A percentile compares a stretch with the other conserved stretches of the same genome.
These are phyloP conservation scores for Taeniopygia guttata DNA, from an alignment of 2,797 vertebrate genomes.

Conservation along the genomic window DNA sequence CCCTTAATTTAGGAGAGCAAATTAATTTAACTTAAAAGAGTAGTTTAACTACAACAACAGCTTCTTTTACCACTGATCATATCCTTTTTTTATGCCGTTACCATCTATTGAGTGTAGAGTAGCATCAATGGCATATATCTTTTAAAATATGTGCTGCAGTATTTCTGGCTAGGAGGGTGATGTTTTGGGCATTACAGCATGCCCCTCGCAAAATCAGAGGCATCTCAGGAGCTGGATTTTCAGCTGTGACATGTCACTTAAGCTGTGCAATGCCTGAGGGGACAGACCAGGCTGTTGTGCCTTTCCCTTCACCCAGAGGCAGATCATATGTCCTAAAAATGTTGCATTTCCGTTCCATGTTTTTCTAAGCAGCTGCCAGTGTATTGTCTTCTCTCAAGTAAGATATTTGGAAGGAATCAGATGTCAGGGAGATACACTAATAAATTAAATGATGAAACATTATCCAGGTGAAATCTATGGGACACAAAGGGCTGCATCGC, in stretches of 20 bases:
- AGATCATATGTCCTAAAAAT: conserved; percentile 9
- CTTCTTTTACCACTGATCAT: not conserved
- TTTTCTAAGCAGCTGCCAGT: conserved; percentile 18
- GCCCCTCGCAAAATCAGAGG: not conserved
- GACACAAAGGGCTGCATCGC: not conserved
- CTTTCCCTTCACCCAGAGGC: not conserved
- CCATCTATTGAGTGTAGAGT: not conserved
- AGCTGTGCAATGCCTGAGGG: not conserved
- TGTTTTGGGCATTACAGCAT: not conserved
- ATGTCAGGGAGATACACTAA: not conserved
- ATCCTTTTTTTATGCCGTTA: not conserved
- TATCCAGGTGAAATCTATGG: not conserved
- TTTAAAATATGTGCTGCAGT: not conserved
- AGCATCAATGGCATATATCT: not conserved
- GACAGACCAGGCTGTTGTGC: not conserved
- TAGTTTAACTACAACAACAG: not conserved
- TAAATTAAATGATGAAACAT: not conserved
- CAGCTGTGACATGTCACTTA: conserved; percentile 46
- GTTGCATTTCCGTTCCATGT: not conserved
- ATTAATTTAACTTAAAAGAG: not conserved
- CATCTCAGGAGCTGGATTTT: not conserved
- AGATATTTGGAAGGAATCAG: not conserved
- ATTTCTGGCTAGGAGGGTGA: not conserved
- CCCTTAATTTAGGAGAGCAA: not conserved
- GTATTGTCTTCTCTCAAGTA: not conserved